phyloP scores from a whole-genome alignment of 2,113 vertebrate genomes.

The Balaenoptera acutorostrata region DNA sequence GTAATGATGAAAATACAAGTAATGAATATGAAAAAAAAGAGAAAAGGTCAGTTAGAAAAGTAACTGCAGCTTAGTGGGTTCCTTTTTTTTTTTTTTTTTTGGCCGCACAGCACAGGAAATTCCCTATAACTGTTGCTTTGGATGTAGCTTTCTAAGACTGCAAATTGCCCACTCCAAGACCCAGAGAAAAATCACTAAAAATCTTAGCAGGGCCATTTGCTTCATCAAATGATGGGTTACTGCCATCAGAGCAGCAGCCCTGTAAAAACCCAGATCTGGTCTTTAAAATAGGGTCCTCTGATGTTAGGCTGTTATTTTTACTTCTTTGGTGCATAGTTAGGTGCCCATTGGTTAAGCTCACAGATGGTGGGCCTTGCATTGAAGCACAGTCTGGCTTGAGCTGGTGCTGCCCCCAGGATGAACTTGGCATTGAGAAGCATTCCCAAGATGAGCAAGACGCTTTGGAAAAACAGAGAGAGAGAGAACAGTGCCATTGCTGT shows the following conservation, averaged over 20 bases:
- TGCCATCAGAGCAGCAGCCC: neutral
- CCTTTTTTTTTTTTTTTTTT: too few relatives aligned
- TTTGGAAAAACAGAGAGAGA: neutral
- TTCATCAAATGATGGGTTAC: neutral
- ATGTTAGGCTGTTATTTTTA: neutral
- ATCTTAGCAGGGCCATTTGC: neutral
- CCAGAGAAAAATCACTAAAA: neutral
- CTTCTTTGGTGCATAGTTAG: neutral
- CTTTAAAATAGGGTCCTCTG: neutral
- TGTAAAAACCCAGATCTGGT: neutral
- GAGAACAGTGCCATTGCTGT: neutral
- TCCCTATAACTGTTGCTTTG: neutral
- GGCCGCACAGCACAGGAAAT: neutral
- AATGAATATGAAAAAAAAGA: neutral
- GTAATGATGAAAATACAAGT: neutral
- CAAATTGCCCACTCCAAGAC: neutral
- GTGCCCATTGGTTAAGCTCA: neutral
- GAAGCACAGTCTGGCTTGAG: neutral
- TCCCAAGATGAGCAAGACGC: neutral
- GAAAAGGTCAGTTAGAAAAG: neutral
- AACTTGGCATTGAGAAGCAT: neutral
- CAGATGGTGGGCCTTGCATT: fast-evolving
- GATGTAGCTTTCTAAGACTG: neutral
- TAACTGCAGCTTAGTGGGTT: neutral
- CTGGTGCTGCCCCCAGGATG: neutral